Percentiles rank a stretch among this genome's conserved stretches.
Evolutionary conservation across 2,888 invertebrate species (phyloP).

Genomic region (Tenthredo livida): DNA sequence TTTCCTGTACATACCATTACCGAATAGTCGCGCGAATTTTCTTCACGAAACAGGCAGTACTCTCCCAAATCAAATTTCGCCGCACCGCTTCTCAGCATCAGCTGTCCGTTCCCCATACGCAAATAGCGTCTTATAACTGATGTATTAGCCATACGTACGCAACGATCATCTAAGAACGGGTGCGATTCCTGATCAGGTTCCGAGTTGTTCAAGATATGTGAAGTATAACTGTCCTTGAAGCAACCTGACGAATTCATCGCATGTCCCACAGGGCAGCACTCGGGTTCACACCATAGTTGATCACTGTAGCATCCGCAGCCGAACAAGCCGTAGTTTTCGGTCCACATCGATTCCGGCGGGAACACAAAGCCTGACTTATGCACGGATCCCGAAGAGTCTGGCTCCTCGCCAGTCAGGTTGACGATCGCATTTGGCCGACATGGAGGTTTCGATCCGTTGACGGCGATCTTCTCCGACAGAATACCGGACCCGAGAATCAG

Average conservation of each 20-base stretch:
- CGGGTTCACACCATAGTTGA: background rate
- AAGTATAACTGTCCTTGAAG: background rate
- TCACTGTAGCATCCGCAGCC: background rate
- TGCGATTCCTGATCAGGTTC: background rate
- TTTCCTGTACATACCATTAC: background rate
- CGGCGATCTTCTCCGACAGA: background rate
- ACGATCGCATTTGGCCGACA: background rate
- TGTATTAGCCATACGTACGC: background rate
- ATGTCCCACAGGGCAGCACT: background rate
- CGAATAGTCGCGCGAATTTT: background rate
- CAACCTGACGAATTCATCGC: background rate
- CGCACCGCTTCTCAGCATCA: background rate
- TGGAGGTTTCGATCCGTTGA: background rate
- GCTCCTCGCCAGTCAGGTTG: slow-evolving; percentile 3
- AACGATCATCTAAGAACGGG: background rate
- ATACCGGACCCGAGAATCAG: background rate
- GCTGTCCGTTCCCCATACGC: background rate
- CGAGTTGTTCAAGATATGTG: accelerated
- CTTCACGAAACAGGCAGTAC: background rate
- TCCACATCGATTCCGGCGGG: background rate
- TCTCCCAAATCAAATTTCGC: background rate
- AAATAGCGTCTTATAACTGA: background rate
- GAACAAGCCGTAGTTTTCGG: background rate
- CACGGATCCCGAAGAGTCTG: background rate
- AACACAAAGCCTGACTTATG: background rate